Evolutionary conservation across 2,797 vertebrate genomes (phyloP), one percentile per base, ranked within the genome.

Genomic region (Oreochromis grahami): DNA sequence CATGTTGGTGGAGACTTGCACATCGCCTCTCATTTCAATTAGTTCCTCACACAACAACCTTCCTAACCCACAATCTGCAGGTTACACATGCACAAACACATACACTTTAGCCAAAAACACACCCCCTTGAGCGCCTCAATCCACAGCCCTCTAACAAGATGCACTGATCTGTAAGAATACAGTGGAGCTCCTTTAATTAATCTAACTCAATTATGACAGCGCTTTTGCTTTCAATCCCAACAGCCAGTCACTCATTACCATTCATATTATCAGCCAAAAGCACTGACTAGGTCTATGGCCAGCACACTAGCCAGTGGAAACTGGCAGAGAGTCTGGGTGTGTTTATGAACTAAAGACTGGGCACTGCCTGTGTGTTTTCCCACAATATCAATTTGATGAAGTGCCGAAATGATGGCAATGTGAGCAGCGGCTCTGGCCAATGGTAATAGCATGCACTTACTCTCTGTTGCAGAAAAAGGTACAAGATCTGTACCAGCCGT

Each of bases 11-110:
- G 95, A 96, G 95, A 96, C 96, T 96, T 74, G 96, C 95, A 96
- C 96, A 95, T 97, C 95, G 95, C 95, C 95, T 97, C 96, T 97
- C 96, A 97, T 97, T 97, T 97, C 97, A 97, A 97, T 97, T 97
- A 97, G 96, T 95, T 96, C 92, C 91, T 94, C 90, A 87, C 90
- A 93, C 93, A 92, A 87, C 90, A 90, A 89, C 86, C 88, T 86
- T 86, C 93, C 93, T 90, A 83, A 90, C 86, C 86, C 84, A 77
- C 87, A 92, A 94, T 91, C 87, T 90, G 90, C 93, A 94, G 94
- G 93, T 95, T 94, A 91, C 88, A 90, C 92, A 86, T 84, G 60
- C 88, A 90, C 83, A 90, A 82, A 90, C 89, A 85, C 88, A 89
- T 60, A 92, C 81, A 86, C 86, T 58, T 51, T 78, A 84, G 81